Evolutionary conservation across 2,797 vertebrate species (phyloP).

Genomic region (Macropus fuliginosus): DNA sequence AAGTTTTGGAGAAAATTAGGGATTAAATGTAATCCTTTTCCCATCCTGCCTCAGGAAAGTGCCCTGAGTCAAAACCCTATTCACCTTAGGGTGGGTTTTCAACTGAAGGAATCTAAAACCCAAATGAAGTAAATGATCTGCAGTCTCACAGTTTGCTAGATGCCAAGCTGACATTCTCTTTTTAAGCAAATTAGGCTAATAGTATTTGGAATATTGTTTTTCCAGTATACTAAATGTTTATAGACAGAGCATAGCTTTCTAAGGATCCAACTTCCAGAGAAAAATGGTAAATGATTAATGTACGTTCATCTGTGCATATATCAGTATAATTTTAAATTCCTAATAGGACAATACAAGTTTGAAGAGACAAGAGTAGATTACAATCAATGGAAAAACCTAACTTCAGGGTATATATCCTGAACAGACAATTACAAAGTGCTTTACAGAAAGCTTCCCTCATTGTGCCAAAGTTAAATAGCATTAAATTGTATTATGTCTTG

Average conservation of each 20-base stretch:
- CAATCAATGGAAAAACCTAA: neutral
- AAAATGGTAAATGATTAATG: slow-evolving; percentile 37
- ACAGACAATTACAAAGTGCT: slow-evolving; percentile 15
- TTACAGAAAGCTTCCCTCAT: slow-evolving; percentile 32
- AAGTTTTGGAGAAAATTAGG: neutral
- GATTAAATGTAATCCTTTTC: neutral
- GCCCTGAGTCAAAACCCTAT: neutral
- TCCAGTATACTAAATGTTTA: neutral
- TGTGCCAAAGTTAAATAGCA: slow-evolving; percentile 20
- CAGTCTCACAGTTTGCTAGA: neutral
- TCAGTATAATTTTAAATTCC: slow-evolving; percentile 5
- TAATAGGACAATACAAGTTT: slow-evolving; percentile 23
- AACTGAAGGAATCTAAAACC: neutral
- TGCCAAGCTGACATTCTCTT: neutral
- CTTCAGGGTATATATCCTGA: slow-evolving; percentile 14
- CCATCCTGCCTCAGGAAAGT: neutral
- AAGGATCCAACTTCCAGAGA: slow-evolving; percentile 11
- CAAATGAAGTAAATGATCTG: neutral
- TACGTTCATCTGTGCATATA: slow-evolving; percentile 36
- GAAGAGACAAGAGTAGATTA: neutral
- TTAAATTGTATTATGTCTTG: slow-evolving; percentile 19
- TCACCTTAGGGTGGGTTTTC: neutral
- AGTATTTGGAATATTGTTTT: neutral
- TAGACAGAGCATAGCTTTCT: slow-evolving; percentile 22
- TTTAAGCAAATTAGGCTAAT: neutral